phyloP scores from a whole-genome alignment of 2,797 vertebrate species.

The Lagocephalus sceleratus region DNA sequence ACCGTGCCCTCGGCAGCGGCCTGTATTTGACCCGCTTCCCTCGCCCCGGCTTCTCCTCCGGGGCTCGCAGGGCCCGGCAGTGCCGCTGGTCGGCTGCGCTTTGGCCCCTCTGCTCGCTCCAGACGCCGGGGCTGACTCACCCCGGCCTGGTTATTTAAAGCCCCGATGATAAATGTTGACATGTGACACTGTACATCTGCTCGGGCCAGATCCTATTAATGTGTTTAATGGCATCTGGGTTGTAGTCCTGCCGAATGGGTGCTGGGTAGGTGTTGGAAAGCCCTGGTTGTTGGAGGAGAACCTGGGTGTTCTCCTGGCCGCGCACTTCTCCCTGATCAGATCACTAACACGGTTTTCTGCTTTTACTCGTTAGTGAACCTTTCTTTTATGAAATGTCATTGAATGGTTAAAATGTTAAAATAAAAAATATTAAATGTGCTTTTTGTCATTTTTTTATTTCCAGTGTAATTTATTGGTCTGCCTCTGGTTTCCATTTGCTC shows the following conservation, averaged over 20 bases:
- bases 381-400: conserved; percentile 89
- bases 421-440: conserved; percentile 99
- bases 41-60: too few relatives aligned
- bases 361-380: conserved; percentile 62
- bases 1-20: too few relatives aligned
- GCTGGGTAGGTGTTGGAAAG: conserved; percentile 6
- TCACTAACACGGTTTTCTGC: conserved; percentile 28
- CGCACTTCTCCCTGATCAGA: conserved; percentile 7
- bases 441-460: conserved; percentile 99
- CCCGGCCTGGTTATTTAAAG: too few relatives aligned
- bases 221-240: conserved; percentile 7
- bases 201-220: conserved; percentile 6
- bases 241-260: conserved; percentile 3
- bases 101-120: too few relatives aligned
- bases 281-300: too few relatives aligned
- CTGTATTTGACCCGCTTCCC: too few relatives aligned
- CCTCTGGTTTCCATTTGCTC: conserved; percentile 44
- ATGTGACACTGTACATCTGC: background rate
- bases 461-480: conserved; percentile 82
- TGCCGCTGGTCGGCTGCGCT: too few relatives aligned
- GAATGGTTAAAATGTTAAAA: conserved; percentile 93
- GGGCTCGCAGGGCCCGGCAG: too few relatives aligned
- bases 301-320: conserved; percentile 22
- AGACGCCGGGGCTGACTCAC: too few relatives aligned
- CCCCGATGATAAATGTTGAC: background rate